Conservation (phyloP, 2,113 vertebrate species). For the Mesoclemmys tuberculata region DNA sequence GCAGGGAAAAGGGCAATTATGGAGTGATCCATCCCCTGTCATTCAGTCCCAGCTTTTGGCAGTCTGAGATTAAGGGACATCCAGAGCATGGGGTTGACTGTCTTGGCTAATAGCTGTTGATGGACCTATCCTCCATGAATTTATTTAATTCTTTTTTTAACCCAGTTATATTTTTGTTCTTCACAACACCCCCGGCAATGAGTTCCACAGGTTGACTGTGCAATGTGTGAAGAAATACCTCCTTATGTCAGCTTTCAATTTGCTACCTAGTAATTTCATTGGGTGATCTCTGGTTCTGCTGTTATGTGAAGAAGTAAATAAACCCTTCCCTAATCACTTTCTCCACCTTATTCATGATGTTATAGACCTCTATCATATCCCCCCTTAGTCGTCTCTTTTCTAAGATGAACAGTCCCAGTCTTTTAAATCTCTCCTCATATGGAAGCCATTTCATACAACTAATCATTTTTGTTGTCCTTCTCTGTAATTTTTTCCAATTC, state of each 20-base stretch:
- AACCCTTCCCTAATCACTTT: neutral
- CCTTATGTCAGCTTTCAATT: neutral
- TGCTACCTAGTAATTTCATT: neutral
- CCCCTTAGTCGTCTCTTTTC: neutral
- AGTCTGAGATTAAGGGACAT: neutral
- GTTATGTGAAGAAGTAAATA: neutral
- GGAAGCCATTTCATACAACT: neutral
- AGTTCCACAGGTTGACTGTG: neutral
- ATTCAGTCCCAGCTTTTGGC: neutral
- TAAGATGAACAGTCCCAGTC: neutral
- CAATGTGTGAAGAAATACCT: neutral
- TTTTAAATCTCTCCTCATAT: neutral
- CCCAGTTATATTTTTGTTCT: neutral
- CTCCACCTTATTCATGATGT: neutral
- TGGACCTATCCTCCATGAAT: neutral
- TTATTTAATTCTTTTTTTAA: neutral
- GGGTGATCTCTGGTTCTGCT: neutral
- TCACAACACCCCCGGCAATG: neutral
- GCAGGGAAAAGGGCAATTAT: neutral
- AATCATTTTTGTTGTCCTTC: neutral
- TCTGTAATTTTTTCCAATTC: neutral
- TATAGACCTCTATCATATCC: neutral
- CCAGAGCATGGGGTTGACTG: neutral
- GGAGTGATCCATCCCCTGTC: neutral
- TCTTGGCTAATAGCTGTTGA: neutral